Evolutionary conservation across 2,797 vertebrate genomes (phyloP), one percentile per base, ranked within the genome.

Genomic region (Parauchenoglanis punctatus): DNA sequence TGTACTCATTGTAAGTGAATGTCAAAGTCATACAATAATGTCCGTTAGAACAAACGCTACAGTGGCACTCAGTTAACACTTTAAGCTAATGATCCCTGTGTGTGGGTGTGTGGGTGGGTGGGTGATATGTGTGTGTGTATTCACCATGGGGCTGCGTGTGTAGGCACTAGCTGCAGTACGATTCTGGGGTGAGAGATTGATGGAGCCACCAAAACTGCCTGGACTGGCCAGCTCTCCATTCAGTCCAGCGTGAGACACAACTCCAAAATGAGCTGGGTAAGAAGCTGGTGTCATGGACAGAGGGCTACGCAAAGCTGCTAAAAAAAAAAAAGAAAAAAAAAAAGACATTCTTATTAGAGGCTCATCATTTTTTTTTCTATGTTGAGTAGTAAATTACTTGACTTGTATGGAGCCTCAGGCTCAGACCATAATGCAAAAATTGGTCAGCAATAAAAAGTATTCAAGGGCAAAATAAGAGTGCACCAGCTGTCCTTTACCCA

Each of bases 111-210:
- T 67, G 52, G 20, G 56, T 65, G 52, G 31, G 20, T 25, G n/a
- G 56, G 17, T 8, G 1, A 20, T 75, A 20, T 75, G 52, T 75
- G 7, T 80, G 76, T 61, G 76, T 87, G 63, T 78, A 84, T 96
- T 97, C 92, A 98, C 98, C 97, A 97, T 88, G 0, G 97, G 96
- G 84, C 97, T 96, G 59, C 96, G 95, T 90, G 97, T 94, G 3
- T 97, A 97, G 87, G 96, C 93, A 86, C 93, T 94, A 89, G 96
- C 92, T 40, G 94, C 87, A 8, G 96, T 92, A 88, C 97, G 96
- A 93, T 96, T 96, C 91, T 97, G 97, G 0, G 97, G 96, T 0
- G 97, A 96, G 81, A 98, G 96, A 88, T 96, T 97, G 63, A 98
- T 95, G 86, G 97, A 96, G 25, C 97, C 92, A n/a, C 97, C 92